Percentiles rank a stretch among this genome's conserved stretches.
These are phyloP conservation scores for Philonicus albiceps DNA, from an alignment of 2,888 invertebrate genomes.

Conservation along the genomic window DNA sequence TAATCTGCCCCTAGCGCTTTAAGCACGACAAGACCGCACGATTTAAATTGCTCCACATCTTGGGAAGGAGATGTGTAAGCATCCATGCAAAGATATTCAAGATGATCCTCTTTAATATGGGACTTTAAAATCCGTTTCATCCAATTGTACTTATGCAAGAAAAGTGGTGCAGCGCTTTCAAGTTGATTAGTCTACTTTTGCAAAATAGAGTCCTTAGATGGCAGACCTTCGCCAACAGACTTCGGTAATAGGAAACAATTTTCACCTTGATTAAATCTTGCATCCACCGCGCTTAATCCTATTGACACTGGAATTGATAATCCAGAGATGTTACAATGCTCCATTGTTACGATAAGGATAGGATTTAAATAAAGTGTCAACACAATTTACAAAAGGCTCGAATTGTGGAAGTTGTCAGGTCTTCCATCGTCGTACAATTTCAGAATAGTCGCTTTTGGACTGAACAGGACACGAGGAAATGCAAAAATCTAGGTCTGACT, in stretches of 20 bases:
- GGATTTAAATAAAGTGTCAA: neutral
- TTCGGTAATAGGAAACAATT: neutral
- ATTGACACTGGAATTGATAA: neutral
- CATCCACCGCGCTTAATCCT: neutral
- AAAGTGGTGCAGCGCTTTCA: neutral
- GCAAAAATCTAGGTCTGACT: neutral
- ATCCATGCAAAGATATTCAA: neutral
- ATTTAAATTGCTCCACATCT: conserved; percentile 8
- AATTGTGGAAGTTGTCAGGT: neutral
- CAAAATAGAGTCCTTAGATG: neutral
- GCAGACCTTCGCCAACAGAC: neutral
- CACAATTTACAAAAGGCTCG: neutral
- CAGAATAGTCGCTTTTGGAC: neutral
- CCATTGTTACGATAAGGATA: neutral
- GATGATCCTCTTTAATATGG: neutral
- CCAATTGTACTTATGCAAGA: neutral
- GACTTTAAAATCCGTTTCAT: neutral
- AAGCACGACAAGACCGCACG: neutral
- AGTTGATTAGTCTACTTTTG: neutral
- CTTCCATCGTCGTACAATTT: neutral
- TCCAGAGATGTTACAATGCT: neutral
- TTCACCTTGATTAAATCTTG: neutral
- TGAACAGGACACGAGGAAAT: neutral
- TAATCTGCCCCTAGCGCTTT: conserved; percentile 8
- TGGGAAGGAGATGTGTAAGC: neutral